phyloP scores from a whole-genome alignment of 2,113 vertebrate species.

The Forbesichthys agassizii region DNA sequence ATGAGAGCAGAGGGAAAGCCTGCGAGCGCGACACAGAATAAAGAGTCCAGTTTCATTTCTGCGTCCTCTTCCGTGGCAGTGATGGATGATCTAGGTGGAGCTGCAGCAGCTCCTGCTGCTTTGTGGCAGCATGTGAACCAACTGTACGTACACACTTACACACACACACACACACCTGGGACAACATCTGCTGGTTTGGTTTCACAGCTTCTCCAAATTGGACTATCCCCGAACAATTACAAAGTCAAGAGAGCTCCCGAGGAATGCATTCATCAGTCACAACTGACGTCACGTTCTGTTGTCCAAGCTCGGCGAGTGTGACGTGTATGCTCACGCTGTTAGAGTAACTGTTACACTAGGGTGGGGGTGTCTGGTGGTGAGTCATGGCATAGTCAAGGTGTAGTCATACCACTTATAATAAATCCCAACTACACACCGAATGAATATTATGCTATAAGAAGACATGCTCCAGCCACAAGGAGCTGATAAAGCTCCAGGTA shows the following conservation, averaged over 20 bases:
- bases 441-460: conserved; percentile 20
- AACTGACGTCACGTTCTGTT: conserved; percentile 30
- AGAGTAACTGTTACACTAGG: conserved; percentile 45
- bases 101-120: conserved; percentile 52
- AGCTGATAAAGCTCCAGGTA: conserved; percentile 27
- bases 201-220: conserved; percentile 37
- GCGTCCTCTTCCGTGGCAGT: conserved; percentile 67
- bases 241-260: conserved; percentile 15
- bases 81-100: conserved; percentile 67
- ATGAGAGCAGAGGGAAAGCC: conserved; percentile 35
- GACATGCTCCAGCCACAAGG: conserved; percentile 31
- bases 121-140: conserved; percentile 40
- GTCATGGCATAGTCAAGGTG: conserved; percentile 57
- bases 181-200: conserved; percentile 44
- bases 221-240: conserved; percentile 10
- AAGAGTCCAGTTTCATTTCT: conserved; percentile 70
- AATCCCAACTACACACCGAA: conserved; percentile 15
- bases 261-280: conserved; percentile 32
- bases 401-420: conserved; percentile 68
- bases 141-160: conserved; percentile 26
- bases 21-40: conserved; percentile 36
- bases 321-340: conserved; percentile 7
- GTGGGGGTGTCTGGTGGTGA: conserved; percentile 62
- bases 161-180: conserved; percentile 33
- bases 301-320: conserved; percentile 25